phyloP scores from a whole-genome alignment of 2,113 vertebrate genomes.

The Callaeas wilsoni region DNA sequence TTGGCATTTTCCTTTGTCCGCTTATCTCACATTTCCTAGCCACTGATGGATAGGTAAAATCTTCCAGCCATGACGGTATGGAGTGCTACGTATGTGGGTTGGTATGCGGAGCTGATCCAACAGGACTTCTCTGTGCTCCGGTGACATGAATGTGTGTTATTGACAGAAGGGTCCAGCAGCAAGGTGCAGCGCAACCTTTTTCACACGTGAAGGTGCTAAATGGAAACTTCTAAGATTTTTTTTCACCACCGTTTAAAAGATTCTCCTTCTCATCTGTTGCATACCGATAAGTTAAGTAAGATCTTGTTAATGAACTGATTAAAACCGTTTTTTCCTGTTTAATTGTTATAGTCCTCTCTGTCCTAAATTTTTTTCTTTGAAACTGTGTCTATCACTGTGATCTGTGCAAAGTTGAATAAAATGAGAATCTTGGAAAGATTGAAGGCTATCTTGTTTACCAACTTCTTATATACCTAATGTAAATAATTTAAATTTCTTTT shows the following conservation, averaged over 20 bases:
- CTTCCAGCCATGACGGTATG: not conserved
- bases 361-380: not conserved
- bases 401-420: not conserved
- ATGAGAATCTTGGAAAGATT: not conserved
- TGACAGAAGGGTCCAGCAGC: conserved; percentile 11
- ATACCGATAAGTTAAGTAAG: not conserved
- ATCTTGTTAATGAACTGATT: not conserved
- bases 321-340: not conserved
- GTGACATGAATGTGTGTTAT: accelerated
- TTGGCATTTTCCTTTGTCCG: not conserved
- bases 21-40: conserved; percentile 20
- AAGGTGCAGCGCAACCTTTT: not conserved
- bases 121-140: not conserved
- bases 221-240: not conserved
- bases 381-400: not conserved
- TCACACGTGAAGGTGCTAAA: not conserved
- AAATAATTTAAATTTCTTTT: not conserved
- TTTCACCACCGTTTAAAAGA: not conserved
- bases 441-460: not conserved
- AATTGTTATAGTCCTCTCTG: not conserved
- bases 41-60: conserved; percentile 23
- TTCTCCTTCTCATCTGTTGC: not conserved
- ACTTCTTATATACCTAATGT: not conserved
- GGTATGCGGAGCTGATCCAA: conserved; percentile 25
- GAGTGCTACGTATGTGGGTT: not conserved